These are phyloP conservation scores for Chiloscyllium punctatum DNA, from an alignment of 2,797 vertebrate species.

Conservation along the genomic window DNA sequence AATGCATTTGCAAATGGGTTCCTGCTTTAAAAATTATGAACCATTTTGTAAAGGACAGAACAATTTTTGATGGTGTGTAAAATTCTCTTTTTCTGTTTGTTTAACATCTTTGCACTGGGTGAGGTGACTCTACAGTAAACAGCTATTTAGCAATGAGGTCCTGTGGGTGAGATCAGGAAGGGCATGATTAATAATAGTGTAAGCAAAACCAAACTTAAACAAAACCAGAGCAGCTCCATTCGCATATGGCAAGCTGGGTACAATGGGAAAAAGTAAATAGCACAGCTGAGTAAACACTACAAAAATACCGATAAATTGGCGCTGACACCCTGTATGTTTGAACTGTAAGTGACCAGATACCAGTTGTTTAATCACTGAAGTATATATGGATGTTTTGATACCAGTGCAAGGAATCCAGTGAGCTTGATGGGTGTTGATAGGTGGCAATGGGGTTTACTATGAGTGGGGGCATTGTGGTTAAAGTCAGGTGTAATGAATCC, in stretches of 20 bases:
- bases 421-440: background rate
- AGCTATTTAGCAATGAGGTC: constrained; percentile 29
- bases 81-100: constrained; percentile 7
- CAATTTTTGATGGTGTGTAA: background rate
- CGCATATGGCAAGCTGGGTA: constrained; percentile 29
- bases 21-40: background rate
- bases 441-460: background rate
- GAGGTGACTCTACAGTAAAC: constrained; percentile 17
- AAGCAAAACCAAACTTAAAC: constrained; percentile 31
- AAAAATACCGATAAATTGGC: constrained; percentile 23
- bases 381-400: background rate
- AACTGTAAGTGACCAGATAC: constrained; percentile 31
- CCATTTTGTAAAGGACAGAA: background rate
- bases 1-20: background rate
- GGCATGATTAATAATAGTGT: constrained; percentile 35
- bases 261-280: constrained; percentile 28
- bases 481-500: background rate
- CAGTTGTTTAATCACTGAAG: constrained; percentile 10
- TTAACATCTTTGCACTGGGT: constrained; percentile 11
- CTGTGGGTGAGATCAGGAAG: constrained; percentile 35
- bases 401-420: background rate
- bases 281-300: constrained; percentile 16
- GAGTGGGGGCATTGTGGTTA: background rate
- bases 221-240: constrained; percentile 22
- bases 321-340: constrained; percentile 21